Evolutionary conservation across 2,888 invertebrate genomes (phyloP).

Genomic region (Papilio protenor): DNA sequence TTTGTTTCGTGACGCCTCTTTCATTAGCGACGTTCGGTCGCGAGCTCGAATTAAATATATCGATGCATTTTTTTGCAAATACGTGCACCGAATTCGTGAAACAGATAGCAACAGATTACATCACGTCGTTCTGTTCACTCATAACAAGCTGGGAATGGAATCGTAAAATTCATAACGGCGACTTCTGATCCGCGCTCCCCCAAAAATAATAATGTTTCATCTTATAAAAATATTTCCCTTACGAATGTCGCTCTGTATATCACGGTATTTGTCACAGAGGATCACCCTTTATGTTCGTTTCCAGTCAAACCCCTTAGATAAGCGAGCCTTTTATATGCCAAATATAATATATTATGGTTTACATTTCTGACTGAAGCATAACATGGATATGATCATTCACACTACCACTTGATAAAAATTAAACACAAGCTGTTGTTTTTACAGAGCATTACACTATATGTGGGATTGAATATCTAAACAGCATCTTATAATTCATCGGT

Average conservation of each 20-base stretch:
- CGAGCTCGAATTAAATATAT: constrained; percentile 24
- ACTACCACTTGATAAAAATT: background rate
- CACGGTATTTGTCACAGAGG: constrained; percentile 85
- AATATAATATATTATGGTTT: constrained; percentile 85
- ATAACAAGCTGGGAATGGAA: constrained; percentile 56
- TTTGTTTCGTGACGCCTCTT: constrained; percentile 47
- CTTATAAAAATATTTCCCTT: constrained; percentile 84
- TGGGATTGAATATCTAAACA: background rate
- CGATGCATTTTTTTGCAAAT: background rate
- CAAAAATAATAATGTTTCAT: constrained; percentile 85
- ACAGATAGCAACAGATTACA: constrained; percentile 32
- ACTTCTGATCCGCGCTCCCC: constrained; percentile 80
- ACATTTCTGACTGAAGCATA: constrained; percentile 71
- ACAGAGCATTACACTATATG: background rate
- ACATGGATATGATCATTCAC: constrained; percentile 60
- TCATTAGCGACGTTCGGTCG: constrained; percentile 32
- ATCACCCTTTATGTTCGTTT: constrained; percentile 85
- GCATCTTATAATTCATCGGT: background rate
- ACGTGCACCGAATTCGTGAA: constrained; percentile 14
- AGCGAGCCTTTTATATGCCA: constrained; percentile 85
- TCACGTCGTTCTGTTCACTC: constrained; percentile 45
- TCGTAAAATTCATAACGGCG: constrained; percentile 76
- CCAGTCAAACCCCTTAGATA: constrained; percentile 85
- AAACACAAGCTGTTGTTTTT: background rate
- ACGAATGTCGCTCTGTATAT: constrained; percentile 84